These are phyloP conservation scores for Penelope pileata DNA, from an alignment of 2,113 vertebrate genomes.

Conservation along the genomic window DNA sequence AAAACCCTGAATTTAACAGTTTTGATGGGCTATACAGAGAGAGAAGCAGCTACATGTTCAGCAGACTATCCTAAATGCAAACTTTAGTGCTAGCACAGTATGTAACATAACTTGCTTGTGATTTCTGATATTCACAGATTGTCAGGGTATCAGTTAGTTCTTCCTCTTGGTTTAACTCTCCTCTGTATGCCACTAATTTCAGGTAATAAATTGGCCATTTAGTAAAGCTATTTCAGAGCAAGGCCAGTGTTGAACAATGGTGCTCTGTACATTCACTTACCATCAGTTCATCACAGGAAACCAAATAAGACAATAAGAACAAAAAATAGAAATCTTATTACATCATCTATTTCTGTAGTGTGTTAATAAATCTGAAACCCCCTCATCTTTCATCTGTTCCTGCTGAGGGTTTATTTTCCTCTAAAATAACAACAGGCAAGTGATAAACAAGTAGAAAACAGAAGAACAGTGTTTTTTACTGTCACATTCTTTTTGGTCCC, in stretches of 20 bases:
- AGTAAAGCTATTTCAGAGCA: not conserved
- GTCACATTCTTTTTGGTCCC: constrained; percentile 48
- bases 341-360: not conserved
- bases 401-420: not conserved
- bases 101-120: not conserved
- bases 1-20: not conserved
- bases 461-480: not conserved
- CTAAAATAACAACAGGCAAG: constrained; percentile 4
- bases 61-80: not conserved
- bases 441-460: not conserved
- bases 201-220: not conserved
- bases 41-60: not conserved
- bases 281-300: constrained; percentile 11
- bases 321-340: not conserved
- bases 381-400: not conserved
- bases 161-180: not conserved
- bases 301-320: not conserved
- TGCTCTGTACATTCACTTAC: not conserved
- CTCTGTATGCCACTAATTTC: not conserved
- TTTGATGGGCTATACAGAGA: not conserved
- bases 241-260: not conserved
- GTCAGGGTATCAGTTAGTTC: not conserved
- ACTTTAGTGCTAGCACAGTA: not conserved
- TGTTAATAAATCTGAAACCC: not conserved
- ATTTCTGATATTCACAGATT: not conserved